Conservation (phyloP, 2,888 invertebrate genomes). For the Apamea sordens region DNA sequence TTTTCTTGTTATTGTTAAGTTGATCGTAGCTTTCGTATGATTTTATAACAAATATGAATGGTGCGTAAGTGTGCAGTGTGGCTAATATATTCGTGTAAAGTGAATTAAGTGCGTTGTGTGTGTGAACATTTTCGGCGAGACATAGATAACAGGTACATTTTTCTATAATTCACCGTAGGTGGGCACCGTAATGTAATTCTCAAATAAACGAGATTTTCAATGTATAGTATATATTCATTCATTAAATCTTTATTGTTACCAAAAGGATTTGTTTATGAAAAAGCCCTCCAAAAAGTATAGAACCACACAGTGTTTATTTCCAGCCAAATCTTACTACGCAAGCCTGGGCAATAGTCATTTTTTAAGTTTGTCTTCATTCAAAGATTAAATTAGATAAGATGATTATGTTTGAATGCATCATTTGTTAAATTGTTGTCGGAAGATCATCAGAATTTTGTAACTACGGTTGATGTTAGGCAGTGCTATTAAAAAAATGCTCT, state of each 20-base stretch:
- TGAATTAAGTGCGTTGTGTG: slow-evolving; percentile 21
- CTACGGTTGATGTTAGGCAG: neutral
- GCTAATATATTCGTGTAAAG: slow-evolving; percentile 8
- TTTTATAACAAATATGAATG: slow-evolving; percentile 6
- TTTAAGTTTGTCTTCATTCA: neutral
- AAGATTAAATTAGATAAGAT: neutral
- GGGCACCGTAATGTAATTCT: slow-evolving; percentile 6
- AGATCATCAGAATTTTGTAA: neutral
- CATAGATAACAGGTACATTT: slow-evolving; percentile 30
- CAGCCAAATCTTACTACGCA: neutral
- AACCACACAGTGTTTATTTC: too few species aligned
- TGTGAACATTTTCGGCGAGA: neutral
- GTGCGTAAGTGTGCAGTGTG: slow-evolving; percentile 22
- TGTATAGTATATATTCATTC: neutral
- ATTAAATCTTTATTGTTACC: neutral
- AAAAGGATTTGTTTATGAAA: neutral
- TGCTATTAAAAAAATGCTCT: neutral
- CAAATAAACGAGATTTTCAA: neutral
- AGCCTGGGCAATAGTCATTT: neutral
- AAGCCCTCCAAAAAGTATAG: slow-evolving; percentile 30
- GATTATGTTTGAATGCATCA: neutral
- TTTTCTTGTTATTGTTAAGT: slow-evolving; percentile 12
- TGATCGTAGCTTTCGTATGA: neutral
- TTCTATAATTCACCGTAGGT: slow-evolving; percentile 3
- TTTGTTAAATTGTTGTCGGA: neutral